phyloP scores from a whole-genome alignment of 2,797 vertebrate genomes.

The Karalla daura region DNA sequence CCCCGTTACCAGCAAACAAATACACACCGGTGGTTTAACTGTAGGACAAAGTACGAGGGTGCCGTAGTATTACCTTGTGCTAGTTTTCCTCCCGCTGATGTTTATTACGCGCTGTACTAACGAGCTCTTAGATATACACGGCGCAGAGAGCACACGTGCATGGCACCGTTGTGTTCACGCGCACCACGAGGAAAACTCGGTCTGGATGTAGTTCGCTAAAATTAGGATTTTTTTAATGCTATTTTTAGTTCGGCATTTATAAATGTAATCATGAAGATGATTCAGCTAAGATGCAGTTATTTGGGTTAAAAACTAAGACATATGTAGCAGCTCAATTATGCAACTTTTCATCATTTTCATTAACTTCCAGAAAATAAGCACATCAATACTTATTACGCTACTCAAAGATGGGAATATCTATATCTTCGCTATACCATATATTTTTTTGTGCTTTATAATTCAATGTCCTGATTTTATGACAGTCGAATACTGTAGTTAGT shows the following conservation, averaged over 20 bases:
- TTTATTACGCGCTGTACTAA: slow-evolving; percentile 18
- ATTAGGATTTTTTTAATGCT: neutral
- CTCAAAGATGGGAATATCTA: too few species aligned
- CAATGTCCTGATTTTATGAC: neutral
- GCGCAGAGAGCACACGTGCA: slow-evolving; percentile 8
- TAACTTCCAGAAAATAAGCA: too few species aligned
- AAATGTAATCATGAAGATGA: too few species aligned
- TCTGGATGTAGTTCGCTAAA: neutral
- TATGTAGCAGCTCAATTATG: too few species aligned
- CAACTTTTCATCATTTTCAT: too few species aligned
- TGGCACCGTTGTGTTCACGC: slow-evolving; percentile 37
- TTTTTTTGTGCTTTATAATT: neutral
- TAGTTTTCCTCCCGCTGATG: slow-evolving; percentile 3
- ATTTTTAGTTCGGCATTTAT: too few species aligned
- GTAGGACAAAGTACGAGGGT: neutral
- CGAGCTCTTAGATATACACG: neutral
- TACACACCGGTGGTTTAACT: accelerated
- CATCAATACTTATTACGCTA: too few species aligned
- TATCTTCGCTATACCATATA: too few species aligned
- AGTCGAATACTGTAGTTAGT: neutral
- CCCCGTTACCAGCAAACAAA: accelerated
- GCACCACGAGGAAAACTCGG: neutral
- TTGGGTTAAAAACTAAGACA: too few species aligned
- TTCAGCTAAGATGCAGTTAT: too few species aligned
- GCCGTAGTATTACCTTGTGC: slow-evolving; percentile 39